phyloP scores from a whole-genome alignment of 1,140 invertebrate species.

The Pseudomyrmex cubaensis region DNA sequence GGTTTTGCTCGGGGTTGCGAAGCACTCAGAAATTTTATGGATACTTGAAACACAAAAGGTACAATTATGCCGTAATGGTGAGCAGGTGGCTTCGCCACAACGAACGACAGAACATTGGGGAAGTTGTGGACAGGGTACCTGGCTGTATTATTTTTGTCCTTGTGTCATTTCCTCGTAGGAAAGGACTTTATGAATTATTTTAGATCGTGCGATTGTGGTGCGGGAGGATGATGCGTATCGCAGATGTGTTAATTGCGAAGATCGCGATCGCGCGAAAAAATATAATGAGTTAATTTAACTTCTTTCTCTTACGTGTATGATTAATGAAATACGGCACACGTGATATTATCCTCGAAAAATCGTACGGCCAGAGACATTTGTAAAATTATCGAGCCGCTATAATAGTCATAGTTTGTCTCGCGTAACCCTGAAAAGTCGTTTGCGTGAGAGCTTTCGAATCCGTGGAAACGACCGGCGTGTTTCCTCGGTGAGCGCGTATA shows the following conservation, averaged over 20 bases:
- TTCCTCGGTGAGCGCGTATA: slow-evolving; percentile 53
- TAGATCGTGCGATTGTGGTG: neutral
- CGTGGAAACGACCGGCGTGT: slow-evolving; percentile 26
- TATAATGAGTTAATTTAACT: neutral
- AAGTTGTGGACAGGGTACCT: slow-evolving; percentile 29
- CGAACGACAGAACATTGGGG: slow-evolving; percentile 38
- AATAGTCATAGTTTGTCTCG: neutral
- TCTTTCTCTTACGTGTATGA: neutral
- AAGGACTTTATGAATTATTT: slow-evolving; percentile 38
- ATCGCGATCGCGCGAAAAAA: neutral
- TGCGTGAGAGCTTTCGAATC: slow-evolving; percentile 8
- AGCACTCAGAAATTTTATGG: slow-evolving; percentile 60
- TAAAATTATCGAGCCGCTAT: neutral
- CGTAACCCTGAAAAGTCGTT: slow-evolving; percentile 47
- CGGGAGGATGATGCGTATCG: neutral
- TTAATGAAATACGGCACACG: neutral
- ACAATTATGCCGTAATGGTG: slow-evolving; percentile 57
- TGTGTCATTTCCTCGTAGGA: slow-evolving; percentile 28
- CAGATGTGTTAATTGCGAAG: no score
- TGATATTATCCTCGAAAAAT: neutral
- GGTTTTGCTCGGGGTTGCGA: slow-evolving; percentile 42
- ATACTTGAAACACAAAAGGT: slow-evolving; percentile 59
- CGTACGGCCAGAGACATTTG: no score
- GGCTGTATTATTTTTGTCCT: slow-evolving; percentile 26
- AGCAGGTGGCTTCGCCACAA: slow-evolving; percentile 50